Evolutionary conservation across 2,888 invertebrate species (phyloP).

Genomic region (Ophioninae sp.): DNA sequence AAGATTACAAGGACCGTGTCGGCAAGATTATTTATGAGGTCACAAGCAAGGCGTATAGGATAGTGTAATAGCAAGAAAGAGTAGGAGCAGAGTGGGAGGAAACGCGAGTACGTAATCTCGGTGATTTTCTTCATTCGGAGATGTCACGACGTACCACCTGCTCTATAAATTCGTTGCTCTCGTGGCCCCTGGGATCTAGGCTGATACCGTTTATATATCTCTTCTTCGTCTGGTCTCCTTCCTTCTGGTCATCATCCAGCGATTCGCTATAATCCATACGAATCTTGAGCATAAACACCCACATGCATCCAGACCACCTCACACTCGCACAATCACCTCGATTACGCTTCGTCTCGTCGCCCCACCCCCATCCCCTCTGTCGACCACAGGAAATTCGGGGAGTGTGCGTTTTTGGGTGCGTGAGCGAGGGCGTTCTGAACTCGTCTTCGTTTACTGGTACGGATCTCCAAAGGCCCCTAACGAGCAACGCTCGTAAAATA

Average conservation of each 20-base stretch:
- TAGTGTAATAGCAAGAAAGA: background rate
- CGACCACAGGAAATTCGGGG: background rate
- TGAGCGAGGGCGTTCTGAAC: constrained; percentile 53
- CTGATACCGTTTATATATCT: constrained; percentile 33
- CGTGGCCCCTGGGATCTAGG: constrained; percentile 54
- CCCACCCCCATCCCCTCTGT: constrained; percentile 12
- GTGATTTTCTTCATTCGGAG: constrained; percentile 30
- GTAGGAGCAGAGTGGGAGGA: background rate
- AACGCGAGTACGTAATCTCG: constrained; percentile 11
- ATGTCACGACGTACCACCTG: constrained; percentile 48
- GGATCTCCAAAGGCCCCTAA: constrained; percentile 50
- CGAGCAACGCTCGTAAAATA: constrained; percentile 49
- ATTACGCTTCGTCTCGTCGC: background rate
- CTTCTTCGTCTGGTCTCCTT: constrained; percentile 37
- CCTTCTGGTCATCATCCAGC: constrained; percentile 51
- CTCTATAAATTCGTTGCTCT: constrained; percentile 58
- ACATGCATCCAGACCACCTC: background rate
- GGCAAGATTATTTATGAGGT: constrained; percentile 16
- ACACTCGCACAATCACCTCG: background rate
- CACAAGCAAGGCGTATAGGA: background rate
- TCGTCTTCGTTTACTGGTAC: constrained; percentile 1
- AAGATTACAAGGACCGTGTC: constrained; percentile 8
- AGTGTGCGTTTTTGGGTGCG: constrained; percentile 24
- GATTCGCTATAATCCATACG: constrained; percentile 50
- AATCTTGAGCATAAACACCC: background rate